Percentiles rank a stretch among this genome's conserved stretches.
These are phyloP conservation scores for Aricia agestis DNA, from an alignment of 1,140 invertebrate genomes.

Conservation along the genomic window DNA sequence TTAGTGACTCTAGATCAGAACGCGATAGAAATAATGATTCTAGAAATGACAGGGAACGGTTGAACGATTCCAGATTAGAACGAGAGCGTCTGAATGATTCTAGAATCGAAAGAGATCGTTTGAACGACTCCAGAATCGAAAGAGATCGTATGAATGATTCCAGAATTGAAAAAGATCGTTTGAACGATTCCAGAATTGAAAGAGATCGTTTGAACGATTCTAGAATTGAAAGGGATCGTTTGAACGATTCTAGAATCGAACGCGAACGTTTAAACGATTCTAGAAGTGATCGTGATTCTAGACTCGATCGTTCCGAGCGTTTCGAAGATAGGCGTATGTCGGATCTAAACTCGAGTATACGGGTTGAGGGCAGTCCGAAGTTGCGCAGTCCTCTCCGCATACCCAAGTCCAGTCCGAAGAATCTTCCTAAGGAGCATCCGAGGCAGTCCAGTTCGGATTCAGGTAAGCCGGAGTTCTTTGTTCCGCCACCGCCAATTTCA, in stretches of 20 bases:
- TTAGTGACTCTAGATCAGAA: slow-evolving; percentile 31
- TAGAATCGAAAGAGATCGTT: slow-evolving; percentile 28
- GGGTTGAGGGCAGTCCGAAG: slow-evolving; percentile 57
- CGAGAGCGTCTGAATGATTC: slow-evolving; percentile 32
- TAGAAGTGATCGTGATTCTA: slow-evolving; percentile 31
- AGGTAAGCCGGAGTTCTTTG: slow-evolving; percentile 46
- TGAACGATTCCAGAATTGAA: slow-evolving; percentile 38
- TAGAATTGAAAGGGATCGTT: slow-evolving; percentile 22
- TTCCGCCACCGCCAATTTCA: slow-evolving; percentile 41
- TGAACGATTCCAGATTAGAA: slow-evolving; percentile 29
- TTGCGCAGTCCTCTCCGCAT: slow-evolving; percentile 52
- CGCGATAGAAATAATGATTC: slow-evolving; percentile 38
- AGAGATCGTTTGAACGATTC: slow-evolving; percentile 29
- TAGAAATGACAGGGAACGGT: slow-evolving; percentile 33
- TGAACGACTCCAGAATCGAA: slow-evolving; percentile 35
- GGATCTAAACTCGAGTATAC: slow-evolving; percentile 56
- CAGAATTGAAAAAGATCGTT: slow-evolving; percentile 28
- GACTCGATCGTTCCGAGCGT: slow-evolving; percentile 34
- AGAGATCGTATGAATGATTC: slow-evolving; percentile 37
- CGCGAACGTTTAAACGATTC: slow-evolving; percentile 33
- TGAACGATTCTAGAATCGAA: slow-evolving; percentile 34
- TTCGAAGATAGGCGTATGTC: slow-evolving; percentile 52
- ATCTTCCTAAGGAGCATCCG: slow-evolving; percentile 45
- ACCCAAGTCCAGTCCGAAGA: slow-evolving; percentile 52
- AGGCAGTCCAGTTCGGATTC: slow-evolving; percentile 49